A percentile compares a stretch with the other conserved stretches of the same genome.
Conservation (phyloP, 2,113 vertebrate genomes). For the Tetrax tetrax region DNA sequence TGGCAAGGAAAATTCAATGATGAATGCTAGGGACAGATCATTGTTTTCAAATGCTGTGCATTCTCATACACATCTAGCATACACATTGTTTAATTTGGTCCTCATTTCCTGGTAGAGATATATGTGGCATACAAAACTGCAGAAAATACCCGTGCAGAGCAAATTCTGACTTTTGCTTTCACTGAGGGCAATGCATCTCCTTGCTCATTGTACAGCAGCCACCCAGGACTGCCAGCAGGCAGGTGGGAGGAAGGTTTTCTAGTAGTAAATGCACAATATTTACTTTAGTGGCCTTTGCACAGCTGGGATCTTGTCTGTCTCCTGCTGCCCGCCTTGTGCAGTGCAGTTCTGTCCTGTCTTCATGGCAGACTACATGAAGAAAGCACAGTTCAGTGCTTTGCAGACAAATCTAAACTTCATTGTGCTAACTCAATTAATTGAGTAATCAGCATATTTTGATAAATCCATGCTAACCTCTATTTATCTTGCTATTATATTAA, state of each 20-base stretch:
- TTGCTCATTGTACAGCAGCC: background rate
- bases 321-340: background rate
- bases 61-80: background rate
- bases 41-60: background rate
- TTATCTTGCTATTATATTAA: background rate
- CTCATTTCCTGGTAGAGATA: background rate
- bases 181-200: background rate
- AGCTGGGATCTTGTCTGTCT: background rate
- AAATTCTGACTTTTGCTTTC: background rate
- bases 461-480: background rate
- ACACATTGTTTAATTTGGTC: background rate
- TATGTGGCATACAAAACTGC: background rate
- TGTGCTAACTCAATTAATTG: background rate
- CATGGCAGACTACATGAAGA: background rate
- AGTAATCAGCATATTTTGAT: background rate
- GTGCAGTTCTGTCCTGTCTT: background rate
- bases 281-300: background rate
- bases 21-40: background rate
- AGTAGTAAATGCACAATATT: background rate
- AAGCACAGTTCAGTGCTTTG: background rate
- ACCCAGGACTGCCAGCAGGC: background rate
- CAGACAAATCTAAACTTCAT: background rate
- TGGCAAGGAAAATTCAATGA: background rate
- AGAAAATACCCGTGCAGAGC: background rate
- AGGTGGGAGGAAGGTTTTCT: background rate